Evolutionary conservation across 2,888 invertebrate genomes (phyloP), one percentile per base, ranked within the genome.

Genomic region (Rotaria socialis): DNA sequence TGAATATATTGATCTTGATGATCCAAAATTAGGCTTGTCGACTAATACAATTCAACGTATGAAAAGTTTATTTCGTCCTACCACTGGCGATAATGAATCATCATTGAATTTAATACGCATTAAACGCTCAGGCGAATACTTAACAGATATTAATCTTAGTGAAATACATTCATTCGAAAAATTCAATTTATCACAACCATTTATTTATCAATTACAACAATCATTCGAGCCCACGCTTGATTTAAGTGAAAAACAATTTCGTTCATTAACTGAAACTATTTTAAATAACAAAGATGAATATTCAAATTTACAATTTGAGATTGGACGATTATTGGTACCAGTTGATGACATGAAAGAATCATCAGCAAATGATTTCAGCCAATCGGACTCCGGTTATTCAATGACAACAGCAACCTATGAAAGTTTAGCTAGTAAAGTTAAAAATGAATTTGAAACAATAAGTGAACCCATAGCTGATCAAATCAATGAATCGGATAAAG

Each of bases 201-300:
- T 80, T 14, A 47, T 47, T 2, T 43, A 47, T 80, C 80, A 47
- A 47, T 80, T 80, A 80, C 80, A 47, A n/a, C 47, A 80, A 47
- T 24, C 80, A 24, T 80, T 80, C 19, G 80, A 80, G 47, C 80
- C 43, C 47, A 43, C 80, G n/a, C 19, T 80, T 2, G 80, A 80
- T 80, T 80, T 80, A 7, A 80, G 14, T n/a, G 80, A 80, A 47
- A 80, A 80, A 80, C 80, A 80, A 80, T 80, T 80, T 47, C 43
- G 47, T 47, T 47, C 43, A 47, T 80, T 80, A 47, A 47, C 80
- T 24, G 43, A 80, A 47, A n/a, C 47, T 14, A 43, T 80, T 47
- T n/a, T 47, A 1, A 80, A 80, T 7, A 80, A 43, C 6, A 80
- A 80, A 47, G 80, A 43, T 67, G 67, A 67, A 67, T 67, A 67